These are phyloP conservation scores for Dendropsophus ebraccatus DNA, from an alignment of 2,113 vertebrate genomes.

Conservation along the genomic window DNA sequence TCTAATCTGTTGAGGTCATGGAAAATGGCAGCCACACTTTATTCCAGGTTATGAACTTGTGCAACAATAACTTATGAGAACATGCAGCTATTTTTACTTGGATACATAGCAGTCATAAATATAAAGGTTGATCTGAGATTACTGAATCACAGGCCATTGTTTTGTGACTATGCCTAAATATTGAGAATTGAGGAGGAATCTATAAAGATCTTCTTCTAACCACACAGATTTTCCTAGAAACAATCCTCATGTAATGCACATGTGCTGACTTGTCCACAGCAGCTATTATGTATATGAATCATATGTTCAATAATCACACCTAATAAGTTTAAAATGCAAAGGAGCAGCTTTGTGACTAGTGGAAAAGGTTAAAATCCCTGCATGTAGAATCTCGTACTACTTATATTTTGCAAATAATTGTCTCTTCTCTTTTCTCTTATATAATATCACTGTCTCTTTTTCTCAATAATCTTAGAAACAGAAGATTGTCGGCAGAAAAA, in stretches of 20 bases:
- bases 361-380: not conserved
- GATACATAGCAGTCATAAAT: too few species aligned
- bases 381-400: not conserved
- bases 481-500: too few species aligned
- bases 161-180: not conserved
- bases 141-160: too few species aligned
- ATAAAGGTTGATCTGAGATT: too few species aligned
- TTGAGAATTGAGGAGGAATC: not conserved
- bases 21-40: too few species aligned
- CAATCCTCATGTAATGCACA: not conserved
- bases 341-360: not conserved
- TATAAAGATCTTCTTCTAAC: not conserved
- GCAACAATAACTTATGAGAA: too few species aligned
- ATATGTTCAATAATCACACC: not conserved
- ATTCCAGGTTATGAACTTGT: too few species aligned
- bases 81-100: too few species aligned
- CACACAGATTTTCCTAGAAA: not conserved
- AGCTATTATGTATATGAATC: not conserved
- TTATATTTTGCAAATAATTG: not conserved
- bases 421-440: not conserved
- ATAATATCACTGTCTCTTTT: too few species aligned
- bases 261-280: not conserved
- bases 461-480: too few species aligned
- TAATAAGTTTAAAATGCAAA: not conserved
- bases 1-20: too few species aligned